Base-by-base conservation (phyloP, 2,113 vertebrate species). In the Centropristis striata region DNA sequence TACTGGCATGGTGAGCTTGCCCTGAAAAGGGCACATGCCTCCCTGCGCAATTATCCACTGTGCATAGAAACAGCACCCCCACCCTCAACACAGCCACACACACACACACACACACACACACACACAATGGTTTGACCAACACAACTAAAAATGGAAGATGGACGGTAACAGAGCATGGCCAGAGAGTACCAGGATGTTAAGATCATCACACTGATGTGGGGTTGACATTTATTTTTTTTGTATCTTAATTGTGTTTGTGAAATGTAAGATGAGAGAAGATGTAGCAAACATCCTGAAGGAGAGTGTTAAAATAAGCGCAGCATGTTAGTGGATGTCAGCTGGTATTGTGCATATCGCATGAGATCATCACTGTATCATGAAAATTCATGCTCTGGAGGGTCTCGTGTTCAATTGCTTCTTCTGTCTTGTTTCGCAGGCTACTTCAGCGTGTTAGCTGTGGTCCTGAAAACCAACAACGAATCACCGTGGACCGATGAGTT, bases 401-500 rank as follows among this genome's bases (percentile, higher is more conserved):
- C 57, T 67, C 51, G 73, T 58, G 27, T 88, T 16, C 61, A 16
- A 2, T 69, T 25, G 14, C 32, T 42, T 67, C 25, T 46, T 73
- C 71, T 46, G 54, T 77, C 47, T 86, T 83, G 59, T 91, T 82
- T 92, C 89, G 60, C 88, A 99, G 98, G 96, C 83, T 97, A 91
- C 86, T 90, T 96, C 73, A 92, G 94, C 70, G 91, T 95, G 78
- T 90, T 95, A 75, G 96, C 97, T 0, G 97, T 99, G 86, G 95
- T 96, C 21, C 94, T 99, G 85, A 97, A 78, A 80, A 96, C 97
- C 54, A 92, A 85, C 42, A 94, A 98, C 79, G 57, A 85, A 5
- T 94, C 92, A 21, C 98, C 98, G 0, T 96, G 97, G 94, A 97
- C 97, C n/a, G 92, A 97, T 39, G 98, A 99, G 94, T 99, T 97